Evolutionary conservation across 2,113 vertebrate species (phyloP).

Genomic region (Corythornis madagascariensis): DNA sequence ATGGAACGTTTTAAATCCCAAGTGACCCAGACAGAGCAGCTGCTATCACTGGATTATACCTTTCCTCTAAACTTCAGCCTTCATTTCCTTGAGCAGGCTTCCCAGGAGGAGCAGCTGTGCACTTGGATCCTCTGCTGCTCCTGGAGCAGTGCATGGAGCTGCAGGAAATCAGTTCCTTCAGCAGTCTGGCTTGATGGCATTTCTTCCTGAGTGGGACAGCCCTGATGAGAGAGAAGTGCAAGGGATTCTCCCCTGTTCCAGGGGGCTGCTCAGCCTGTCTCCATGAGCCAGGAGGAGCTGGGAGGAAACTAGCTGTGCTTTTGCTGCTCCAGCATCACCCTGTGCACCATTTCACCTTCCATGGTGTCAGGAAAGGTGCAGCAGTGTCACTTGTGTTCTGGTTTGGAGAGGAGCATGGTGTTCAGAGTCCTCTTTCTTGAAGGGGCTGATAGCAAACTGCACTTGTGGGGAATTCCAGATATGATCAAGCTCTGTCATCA

Average conservation of each 20-base stretch:
- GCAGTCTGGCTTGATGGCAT: neutral
- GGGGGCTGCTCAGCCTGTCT: neutral
- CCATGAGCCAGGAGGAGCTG: neutral
- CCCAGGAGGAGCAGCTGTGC: constrained; percentile 64
- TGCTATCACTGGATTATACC: constrained; percentile 63
- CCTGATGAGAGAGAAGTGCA: neutral
- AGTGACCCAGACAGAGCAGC: constrained; percentile 49
- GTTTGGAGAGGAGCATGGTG: accelerated
- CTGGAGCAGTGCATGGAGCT: neutral
- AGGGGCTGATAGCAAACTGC: neutral
- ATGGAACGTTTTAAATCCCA: constrained; percentile 37
- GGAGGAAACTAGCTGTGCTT: neutral
- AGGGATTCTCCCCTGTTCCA: neutral
- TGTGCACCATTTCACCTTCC: accelerated
- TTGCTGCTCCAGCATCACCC: neutral
- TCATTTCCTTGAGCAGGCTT: constrained; percentile 62
- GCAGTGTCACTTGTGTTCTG: accelerated
- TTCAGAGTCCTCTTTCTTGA: neutral
- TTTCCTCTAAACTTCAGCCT: constrained; percentile 60
- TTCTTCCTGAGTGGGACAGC: constrained; percentile 44
- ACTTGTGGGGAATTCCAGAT: neutral
- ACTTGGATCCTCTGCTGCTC: constrained; percentile 12
- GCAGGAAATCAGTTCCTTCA: constrained; percentile 35
- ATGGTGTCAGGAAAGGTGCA: accelerated
- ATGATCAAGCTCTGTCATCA: neutral